A percentile compares a stretch with the other conserved stretches of the same genome.
Evolutionary conservation across 1,140 invertebrate genomes (phyloP).

Genomic region (Notospermus geniculatus): DNA sequence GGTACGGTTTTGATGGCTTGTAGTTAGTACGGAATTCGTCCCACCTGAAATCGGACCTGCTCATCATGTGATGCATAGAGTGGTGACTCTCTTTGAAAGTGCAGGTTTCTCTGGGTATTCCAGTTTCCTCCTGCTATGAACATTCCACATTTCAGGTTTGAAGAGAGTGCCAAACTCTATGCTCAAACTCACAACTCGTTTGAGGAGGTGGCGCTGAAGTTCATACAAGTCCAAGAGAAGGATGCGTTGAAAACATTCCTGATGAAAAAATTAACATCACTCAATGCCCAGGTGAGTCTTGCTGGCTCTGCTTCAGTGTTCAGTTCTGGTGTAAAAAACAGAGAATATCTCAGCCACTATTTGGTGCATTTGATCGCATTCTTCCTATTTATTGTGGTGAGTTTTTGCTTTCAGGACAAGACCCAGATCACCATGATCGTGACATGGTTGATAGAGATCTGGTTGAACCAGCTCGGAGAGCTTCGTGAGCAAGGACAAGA

Average conservation of each 20-base stretch:
- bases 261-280: slow-evolving; percentile 59
- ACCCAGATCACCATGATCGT: slow-evolving; percentile 87
- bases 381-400: not conserved
- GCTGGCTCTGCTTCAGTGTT: not conserved
- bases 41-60: too few species aligned
- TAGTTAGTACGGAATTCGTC: too few species aligned
- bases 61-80: too few species aligned
- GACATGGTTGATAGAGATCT: slow-evolving; percentile 90
- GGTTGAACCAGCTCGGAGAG: slow-evolving; percentile 78
- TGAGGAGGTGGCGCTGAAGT: slow-evolving; percentile 91
- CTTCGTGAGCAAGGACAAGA: slow-evolving; percentile 63
- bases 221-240: slow-evolving; percentile 78
- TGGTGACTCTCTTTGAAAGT: too few species aligned
- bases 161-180: slow-evolving; percentile 81
- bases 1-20: too few species aligned
- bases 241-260: slow-evolving; percentile 85
- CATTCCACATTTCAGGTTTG: slow-evolving; percentile 61
- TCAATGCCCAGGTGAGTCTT: slow-evolving; percentile 45
- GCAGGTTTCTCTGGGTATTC: too few species aligned
- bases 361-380: not conserved
- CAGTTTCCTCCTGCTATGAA: too few species aligned
- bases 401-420: slow-evolving; percentile 45
- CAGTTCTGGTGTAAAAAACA: too few species aligned
- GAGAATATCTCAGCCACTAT: not conserved
- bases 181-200: slow-evolving; percentile 89